phyloP scores from a whole-genome alignment of 1,140 invertebrate species.

The Nasonia longicornis region DNA sequence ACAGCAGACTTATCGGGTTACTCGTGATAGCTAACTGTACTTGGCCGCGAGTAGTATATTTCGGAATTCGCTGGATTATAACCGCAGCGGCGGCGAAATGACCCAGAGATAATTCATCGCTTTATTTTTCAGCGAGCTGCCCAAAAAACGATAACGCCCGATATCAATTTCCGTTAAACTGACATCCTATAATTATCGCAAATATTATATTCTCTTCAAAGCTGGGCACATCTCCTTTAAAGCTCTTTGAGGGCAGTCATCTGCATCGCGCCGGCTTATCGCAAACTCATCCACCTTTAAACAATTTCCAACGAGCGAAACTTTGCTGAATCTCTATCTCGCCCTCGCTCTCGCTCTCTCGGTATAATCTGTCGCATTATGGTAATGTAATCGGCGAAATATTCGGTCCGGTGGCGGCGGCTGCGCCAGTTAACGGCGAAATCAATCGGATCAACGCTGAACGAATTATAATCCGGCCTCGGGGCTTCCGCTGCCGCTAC shows the following conservation, averaged over 20 bases:
- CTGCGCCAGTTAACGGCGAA: neutral
- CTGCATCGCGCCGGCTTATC: neutral
- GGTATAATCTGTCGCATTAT: conserved; percentile 27
- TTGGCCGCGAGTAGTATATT: too few species aligned
- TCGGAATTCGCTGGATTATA: too few species aligned
- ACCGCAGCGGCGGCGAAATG: too few species aligned
- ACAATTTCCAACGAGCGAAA: neutral
- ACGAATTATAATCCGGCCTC: conserved; percentile 33
- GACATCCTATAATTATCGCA: neutral
- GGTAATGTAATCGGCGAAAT: conserved; percentile 24
- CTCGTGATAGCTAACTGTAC: too few species aligned
- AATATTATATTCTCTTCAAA: neutral
- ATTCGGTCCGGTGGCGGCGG: neutral
- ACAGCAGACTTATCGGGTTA: too few species aligned
- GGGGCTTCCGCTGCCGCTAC: neutral
- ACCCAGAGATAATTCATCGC: too few species aligned
- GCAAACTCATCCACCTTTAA: neutral
- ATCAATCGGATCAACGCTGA: conserved; percentile 33
- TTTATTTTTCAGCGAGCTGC: too few species aligned
- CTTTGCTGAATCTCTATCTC: neutral
- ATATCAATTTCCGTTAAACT: too few species aligned
- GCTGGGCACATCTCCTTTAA: neutral
- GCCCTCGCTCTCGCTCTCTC: too few species aligned
- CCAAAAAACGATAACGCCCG: too few species aligned
- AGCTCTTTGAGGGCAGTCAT: neutral